Base-by-base conservation (phyloP, 2,888 invertebrate species). In the Rhagonycha fulva region DNA sequence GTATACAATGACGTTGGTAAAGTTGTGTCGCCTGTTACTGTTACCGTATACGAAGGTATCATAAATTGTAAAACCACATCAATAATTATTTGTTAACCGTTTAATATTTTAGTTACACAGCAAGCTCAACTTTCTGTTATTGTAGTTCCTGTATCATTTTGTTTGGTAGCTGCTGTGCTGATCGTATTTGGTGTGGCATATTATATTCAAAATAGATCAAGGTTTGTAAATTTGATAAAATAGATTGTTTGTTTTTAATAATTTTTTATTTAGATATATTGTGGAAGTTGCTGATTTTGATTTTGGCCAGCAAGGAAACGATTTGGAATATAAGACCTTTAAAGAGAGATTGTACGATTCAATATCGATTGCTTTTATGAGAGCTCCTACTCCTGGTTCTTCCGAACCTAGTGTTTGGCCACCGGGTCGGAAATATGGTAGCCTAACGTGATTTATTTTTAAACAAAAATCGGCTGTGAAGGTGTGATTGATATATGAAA, bases 261-360 rank as follows among this genome's bases (percentile, higher is more conserved):
- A 47, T 47, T n/a, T n/a, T 78, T 76, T 69, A 87, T 87, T 5
- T 87, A 94, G 94, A 81, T 94, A 94, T 83, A 93, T 92, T 2
- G 91, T 97, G 67, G 97, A 97, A 90, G 96, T 96, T 12, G 96
- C 97, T 0, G 95, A 97, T 87, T 97, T 97, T 84, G 95, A 97
- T 87, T 97, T 97, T 85, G 95, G 96, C 0, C 94, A 94, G 83
- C 91, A 92, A 84, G 92, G 91, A 81, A 91, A 93, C 14, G 95
- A 96, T 81, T 90, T 95, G 88, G 96, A 96, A 84, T 96, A 96
- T 86, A 96, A 95, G 88, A 95, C 96, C 14, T 96, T 97, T 86
- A 90, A 90, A 70, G 96, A 96, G 84, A 91, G 96, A 63, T 90
- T 97, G 0, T 89, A 93, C 61, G 96, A 96, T 81, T 95, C 96